Conservation (phyloP, 2,797 vertebrate genomes). For the Pipistrellus kuhlii region DNA sequence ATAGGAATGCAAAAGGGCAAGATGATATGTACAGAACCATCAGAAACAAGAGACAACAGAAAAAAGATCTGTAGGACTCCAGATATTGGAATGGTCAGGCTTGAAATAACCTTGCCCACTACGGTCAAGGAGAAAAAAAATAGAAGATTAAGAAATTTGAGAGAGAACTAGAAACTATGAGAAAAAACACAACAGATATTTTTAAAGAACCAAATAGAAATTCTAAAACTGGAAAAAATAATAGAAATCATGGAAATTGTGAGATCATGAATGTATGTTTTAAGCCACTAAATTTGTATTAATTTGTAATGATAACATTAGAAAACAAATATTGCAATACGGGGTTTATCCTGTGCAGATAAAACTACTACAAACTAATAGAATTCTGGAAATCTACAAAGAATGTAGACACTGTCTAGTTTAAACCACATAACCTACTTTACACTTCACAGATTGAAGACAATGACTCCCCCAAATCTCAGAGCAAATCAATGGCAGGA, state of each 20-base stretch:
- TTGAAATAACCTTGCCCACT: not conserved
- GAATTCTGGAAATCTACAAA: conserved; percentile 4
- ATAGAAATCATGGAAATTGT: not conserved
- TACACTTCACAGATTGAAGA: not conserved
- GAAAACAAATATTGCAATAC: not conserved
- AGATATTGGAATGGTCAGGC: not conserved
- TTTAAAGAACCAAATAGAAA: conserved; percentile 18
- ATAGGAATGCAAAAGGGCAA: not conserved
- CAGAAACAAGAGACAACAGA: not conserved
- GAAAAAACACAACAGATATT: not conserved
- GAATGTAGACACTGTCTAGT: not conserved
- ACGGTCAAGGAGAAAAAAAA: not conserved
- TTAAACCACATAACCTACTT: not conserved
- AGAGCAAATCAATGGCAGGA: not conserved
- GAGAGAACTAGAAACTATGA: not conserved
- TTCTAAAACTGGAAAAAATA: conserved; percentile 42
- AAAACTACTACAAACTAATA: not conserved
- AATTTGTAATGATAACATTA: not conserved
- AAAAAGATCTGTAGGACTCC: not conserved
- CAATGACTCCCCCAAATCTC: not conserved
- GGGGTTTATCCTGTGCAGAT: not conserved
- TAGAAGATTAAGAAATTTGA: conserved; percentile 29
- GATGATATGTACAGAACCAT: not conserved
- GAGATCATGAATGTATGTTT: not conserved
- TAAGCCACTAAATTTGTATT: not conserved